Evolutionary conservation across 2,797 vertebrate species (phyloP).

Genomic region (Pseudocheirus occidentalis): DNA sequence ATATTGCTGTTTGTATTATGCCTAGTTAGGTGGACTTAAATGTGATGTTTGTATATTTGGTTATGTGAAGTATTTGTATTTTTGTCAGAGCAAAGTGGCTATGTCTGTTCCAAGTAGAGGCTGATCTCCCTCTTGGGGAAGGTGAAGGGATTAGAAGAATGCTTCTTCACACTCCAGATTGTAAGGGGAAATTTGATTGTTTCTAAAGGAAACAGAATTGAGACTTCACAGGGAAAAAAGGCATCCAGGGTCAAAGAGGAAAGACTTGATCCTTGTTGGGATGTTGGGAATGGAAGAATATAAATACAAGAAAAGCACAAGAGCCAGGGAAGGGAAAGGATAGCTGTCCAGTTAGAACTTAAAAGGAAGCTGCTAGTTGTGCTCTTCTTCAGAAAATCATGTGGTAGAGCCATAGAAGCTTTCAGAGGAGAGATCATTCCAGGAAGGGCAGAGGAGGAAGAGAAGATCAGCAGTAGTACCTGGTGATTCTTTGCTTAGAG

Average conservation of each 20-base stretch:
- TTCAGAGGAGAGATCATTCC: background rate
- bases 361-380: background rate
- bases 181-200: background rate
- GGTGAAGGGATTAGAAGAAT: background rate
- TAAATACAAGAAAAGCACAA: background rate
- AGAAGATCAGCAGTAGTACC: background rate
- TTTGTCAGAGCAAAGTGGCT: background rate
- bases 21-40: background rate
- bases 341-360: background rate
- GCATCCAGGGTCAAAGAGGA: background rate
- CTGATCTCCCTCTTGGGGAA: background rate
- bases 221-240: background rate
- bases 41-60: background rate
- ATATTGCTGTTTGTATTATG: background rate
- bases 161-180: background rate
- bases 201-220: background rate
- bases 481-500: background rate
- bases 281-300: background rate
- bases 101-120: background rate
- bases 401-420: background rate
- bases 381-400: background rate
- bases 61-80: background rate
- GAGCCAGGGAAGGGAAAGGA: background rate
- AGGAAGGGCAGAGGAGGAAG: background rate
- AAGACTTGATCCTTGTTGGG: background rate